Evolutionary conservation across 2,888 invertebrate species (phyloP).

Genomic region (Endotricha flammealis): DNA sequence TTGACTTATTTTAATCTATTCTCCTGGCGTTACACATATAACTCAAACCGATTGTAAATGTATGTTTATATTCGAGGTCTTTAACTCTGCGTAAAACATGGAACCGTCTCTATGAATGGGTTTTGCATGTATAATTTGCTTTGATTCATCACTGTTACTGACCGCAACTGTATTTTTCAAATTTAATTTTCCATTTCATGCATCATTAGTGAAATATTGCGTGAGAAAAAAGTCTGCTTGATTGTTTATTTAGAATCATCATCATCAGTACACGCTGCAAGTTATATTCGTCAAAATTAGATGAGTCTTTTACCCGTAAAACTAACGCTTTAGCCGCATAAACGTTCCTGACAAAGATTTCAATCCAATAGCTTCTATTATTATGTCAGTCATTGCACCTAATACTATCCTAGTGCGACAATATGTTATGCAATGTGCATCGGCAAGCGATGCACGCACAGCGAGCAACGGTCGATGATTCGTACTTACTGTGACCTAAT

Average conservation of each 20-base stretch:
- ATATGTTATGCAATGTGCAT: conserved; percentile 61
- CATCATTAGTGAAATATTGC: too few relatives aligned
- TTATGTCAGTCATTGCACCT: conserved; percentile 52
- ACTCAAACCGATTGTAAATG: conserved; percentile 4
- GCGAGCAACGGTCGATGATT: conserved; percentile 59
- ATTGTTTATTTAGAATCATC: too few relatives aligned
- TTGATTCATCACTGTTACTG: background rate
- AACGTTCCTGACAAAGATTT: conserved; percentile 2
- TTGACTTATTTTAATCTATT: conserved; percentile 10
- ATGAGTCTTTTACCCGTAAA: too few relatives aligned
- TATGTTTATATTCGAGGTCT: conserved; percentile 5
- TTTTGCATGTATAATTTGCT: conserved; percentile 3
- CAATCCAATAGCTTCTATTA: conserved; percentile 10
- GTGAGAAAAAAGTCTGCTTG: too few relatives aligned
- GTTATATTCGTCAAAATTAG: too few relatives aligned
- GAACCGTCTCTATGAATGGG: background rate
- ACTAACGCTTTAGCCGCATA: conserved; percentile 2
- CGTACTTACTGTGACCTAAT: conserved; percentile 62
- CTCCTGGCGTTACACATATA: conserved; percentile 9
- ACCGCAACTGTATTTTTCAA: too few relatives aligned
- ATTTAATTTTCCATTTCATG: too few relatives aligned
- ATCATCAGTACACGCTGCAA: too few relatives aligned
- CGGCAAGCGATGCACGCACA: conserved; percentile 58
- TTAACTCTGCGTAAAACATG: conserved; percentile 2
- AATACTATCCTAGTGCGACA: conserved; percentile 43